Base-by-base conservation (phyloP, 1,140 invertebrate genomes). In the Drosophila arawakana region DNA sequence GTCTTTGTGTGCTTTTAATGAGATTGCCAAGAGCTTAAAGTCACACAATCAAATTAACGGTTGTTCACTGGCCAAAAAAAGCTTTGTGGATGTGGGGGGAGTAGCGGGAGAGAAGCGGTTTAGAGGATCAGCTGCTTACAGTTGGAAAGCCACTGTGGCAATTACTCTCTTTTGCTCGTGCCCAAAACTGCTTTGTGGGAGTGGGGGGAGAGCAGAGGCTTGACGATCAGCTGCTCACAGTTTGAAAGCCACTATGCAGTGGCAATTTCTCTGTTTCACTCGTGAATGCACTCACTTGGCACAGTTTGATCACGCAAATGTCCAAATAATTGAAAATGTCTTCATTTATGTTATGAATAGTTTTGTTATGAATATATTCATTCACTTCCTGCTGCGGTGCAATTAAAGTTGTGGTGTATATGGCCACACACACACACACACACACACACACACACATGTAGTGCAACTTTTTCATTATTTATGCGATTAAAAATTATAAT, bases 1-100 rank as follows among this genome's bases (percentile, higher is more conserved):
- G 71, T 73, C 63, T 73, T 68, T 73, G 55, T 54, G 69, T 52
- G 70, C 46, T 58, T 50, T 66, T 72, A 72, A 72, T 72, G 69
- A 66, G 69, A 59, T 37, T 63, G 41, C 68, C 21, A 70, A 72
- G 52, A 50, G 41, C 44, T 61, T 39, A 50, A 30, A 52, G 67
- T 71, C 49, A 58, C 61, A 43, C 70, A 58, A 67, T 59, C 70
- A 67, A 73, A 73, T 73, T 73, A 73, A 73, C 71, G 71, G 71
- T 68, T 43, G 15, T 73, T 54, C 47, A 30, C 7, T 52, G 50
- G n/a, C 50, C 50, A 54, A 54, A 54, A 54, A 54, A 21, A 54
- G 50, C 50, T 54, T 54, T 35, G 30, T 25, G 7, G 30, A 10
- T 7, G 13, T 9, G n/a, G 41, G 4, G 11, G 10, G 11, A n/a